phyloP scores from a whole-genome alignment of 2,888 invertebrate species.

The Drosophila leonis region DNA sequence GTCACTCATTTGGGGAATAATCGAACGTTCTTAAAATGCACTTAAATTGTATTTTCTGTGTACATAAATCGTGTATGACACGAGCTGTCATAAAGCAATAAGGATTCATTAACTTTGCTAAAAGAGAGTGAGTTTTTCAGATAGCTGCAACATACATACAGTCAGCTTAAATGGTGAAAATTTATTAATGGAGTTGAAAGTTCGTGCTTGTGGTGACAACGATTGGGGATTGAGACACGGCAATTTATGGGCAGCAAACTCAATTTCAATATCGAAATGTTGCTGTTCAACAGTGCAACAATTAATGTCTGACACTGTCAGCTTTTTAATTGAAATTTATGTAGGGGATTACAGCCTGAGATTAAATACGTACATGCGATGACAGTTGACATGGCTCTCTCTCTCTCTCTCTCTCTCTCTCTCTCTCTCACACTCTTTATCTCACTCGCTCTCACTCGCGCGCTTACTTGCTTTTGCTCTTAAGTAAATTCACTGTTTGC shows the following conservation, averaged over 20 bases:
- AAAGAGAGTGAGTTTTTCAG: conserved; percentile 2
- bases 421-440: too few species aligned
- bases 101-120: conserved; percentile 18
- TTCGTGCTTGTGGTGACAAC: conserved; percentile 22
- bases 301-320: conserved; percentile 27
- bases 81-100: conserved; percentile 10
- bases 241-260: conserved; percentile 23
- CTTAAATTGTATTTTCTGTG: conserved; percentile 10
- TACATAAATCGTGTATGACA: conserved; percentile 15
- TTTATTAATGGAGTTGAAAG: conserved; percentile 28
- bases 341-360: conserved; percentile 13
- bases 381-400: conserved; percentile 2
- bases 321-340: conserved; percentile 38
- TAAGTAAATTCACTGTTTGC: background rate
- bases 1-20: conserved; percentile 1
- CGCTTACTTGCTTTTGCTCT: background rate
- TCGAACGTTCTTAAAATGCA: conserved; percentile 14
- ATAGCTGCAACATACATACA: background rate
- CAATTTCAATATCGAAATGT: conserved; percentile 23
- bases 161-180: conserved; percentile 7
- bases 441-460: background rate
- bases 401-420: background rate
- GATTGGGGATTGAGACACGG: conserved; percentile 14
- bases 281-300: conserved; percentile 8
- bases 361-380: conserved; percentile 9